Evolutionary conservation across 2,113 vertebrate species (phyloP).

Genomic region (Tetrao urogallus): DNA sequence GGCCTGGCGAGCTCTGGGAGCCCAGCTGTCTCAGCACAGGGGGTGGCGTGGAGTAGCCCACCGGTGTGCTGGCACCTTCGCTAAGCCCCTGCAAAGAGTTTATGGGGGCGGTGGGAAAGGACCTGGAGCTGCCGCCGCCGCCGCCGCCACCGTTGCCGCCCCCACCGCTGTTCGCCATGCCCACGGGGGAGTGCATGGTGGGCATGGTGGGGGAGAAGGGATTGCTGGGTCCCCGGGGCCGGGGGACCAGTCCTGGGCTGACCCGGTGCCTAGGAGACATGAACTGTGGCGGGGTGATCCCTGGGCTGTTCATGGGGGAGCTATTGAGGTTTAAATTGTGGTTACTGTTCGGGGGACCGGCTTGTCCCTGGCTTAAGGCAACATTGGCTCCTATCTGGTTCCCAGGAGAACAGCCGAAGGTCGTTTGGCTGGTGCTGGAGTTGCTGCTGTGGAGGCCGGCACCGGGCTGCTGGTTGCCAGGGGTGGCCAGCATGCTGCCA

Average conservation of each 20-base stretch:
- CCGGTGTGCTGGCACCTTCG: conserved; percentile 74
- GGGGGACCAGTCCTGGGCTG: conserved; percentile 84
- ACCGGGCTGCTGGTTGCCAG: conserved; percentile 78
- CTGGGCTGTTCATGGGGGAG: conserved; percentile 88
- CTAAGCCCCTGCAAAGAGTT: conserved; percentile 74
- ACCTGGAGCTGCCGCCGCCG: conserved; percentile 68
- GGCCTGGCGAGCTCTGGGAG: conserved; percentile 79
- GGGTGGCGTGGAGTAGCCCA: conserved; percentile 82
- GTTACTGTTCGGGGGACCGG: conserved; percentile 75
- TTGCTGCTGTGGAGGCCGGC: conserved; percentile 81
- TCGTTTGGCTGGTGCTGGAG: conserved; percentile 76
- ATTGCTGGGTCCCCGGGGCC: conserved; percentile 84
- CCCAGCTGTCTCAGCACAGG: conserved; percentile 82
- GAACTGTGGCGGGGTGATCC: conserved; percentile 89
- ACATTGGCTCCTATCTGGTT: conserved; percentile 77
- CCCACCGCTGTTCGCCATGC: conserved; percentile 69
- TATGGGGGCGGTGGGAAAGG: conserved; percentile 77
- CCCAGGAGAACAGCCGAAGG: conserved; percentile 78
- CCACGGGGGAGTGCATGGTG: conserved; percentile 85
- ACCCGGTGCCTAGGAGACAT: conserved; percentile 89
- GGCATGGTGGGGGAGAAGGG: conserved; percentile 90
- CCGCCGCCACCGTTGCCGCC: not conserved
- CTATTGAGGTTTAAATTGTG: conserved; percentile 72
- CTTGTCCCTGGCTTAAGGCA: conserved; percentile 82
- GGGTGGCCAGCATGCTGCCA: conserved; percentile 74